Percentiles rank a stretch among this genome's conserved stretches.
Evolutionary conservation across 2,113 vertebrate species (phyloP).

Genomic region (Phaethon lepturus): DNA sequence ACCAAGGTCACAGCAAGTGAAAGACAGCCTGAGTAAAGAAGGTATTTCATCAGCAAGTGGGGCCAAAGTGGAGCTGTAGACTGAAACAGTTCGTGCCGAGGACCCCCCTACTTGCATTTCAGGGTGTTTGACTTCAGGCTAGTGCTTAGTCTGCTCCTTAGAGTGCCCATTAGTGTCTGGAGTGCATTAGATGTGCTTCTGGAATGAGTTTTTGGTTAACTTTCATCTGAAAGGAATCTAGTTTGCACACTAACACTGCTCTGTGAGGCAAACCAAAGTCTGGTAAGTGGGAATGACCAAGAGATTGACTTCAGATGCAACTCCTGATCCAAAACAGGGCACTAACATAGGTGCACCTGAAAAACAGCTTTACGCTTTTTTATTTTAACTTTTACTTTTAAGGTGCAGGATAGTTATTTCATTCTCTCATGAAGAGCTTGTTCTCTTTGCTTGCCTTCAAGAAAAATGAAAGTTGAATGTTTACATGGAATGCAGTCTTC

Average conservation of each 20-base stretch:
- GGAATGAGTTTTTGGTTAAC: neutral
- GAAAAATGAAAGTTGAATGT: neutral
- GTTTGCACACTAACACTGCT: neutral
- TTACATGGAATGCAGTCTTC: neutral
- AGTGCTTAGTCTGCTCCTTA: neutral
- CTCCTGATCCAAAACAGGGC: neutral
- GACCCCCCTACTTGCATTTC: neutral
- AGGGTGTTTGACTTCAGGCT: neutral
- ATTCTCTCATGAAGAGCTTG: neutral
- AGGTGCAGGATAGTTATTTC: neutral
- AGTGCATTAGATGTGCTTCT: neutral
- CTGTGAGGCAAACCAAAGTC: neutral
- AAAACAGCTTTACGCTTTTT: neutral
- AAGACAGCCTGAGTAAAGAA: neutral
- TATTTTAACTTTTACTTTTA: neutral
- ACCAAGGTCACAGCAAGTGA: neutral
- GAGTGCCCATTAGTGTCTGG: neutral
- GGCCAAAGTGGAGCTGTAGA: neutral
- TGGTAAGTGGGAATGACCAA: neutral
- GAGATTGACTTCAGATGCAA: neutral
- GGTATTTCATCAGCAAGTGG: neutral
- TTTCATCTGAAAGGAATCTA: neutral
- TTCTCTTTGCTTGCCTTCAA: neutral
- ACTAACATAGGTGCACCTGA: neutral
- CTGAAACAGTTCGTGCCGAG: neutral